These are phyloP conservation scores for Cercopithecus hamlyni DNA, from an alignment of 2,797 vertebrate species.

Conservation along the genomic window DNA sequence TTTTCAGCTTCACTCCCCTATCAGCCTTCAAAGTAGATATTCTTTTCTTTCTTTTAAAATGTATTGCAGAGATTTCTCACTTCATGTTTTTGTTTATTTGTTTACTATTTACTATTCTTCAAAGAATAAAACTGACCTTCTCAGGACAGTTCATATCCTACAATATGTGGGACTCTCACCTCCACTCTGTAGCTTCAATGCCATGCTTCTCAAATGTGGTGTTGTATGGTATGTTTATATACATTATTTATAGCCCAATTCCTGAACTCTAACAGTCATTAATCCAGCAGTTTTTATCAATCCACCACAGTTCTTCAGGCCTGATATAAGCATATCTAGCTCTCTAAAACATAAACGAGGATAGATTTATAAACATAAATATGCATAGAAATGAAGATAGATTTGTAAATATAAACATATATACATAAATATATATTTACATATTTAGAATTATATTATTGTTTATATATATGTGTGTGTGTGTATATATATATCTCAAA, in stretches of 20 bases:
- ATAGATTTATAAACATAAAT: background rate
- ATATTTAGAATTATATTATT: background rate
- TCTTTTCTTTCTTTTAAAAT: background rate
- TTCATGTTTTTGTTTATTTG: background rate
- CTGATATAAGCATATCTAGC: background rate
- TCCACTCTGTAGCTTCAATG: background rate
- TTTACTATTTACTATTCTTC: background rate
- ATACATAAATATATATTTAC: background rate
- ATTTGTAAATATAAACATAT: background rate
- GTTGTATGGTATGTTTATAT: background rate
- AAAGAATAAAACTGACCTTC: background rate
- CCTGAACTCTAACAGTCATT: background rate
- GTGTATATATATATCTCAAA: fast-evolving
- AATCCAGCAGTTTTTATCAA: background rate
- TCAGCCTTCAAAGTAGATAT: background rate
- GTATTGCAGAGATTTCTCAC: background rate
- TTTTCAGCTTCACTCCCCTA: background rate
- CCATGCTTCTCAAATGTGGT: background rate
- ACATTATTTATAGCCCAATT: background rate
- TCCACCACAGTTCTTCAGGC: background rate
- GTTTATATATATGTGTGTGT: too few relatives aligned
- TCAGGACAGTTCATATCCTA: background rate
- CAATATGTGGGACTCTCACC: background rate
- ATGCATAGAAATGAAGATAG: background rate
- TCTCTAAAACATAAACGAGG: background rate